Conservation (phyloP, 2,113 vertebrate genomes). For the Aythya baeri region DNA sequence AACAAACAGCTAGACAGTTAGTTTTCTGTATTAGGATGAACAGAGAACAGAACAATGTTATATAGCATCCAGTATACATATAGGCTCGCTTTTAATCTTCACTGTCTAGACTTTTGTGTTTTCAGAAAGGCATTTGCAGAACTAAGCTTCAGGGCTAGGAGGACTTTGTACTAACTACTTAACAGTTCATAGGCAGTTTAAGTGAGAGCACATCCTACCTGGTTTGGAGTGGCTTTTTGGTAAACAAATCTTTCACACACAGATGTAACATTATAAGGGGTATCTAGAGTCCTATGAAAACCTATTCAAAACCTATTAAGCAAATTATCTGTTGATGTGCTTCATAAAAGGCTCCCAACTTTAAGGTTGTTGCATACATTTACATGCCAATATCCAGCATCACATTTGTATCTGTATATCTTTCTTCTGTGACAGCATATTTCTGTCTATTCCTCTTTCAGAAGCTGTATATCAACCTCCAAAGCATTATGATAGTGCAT, state of each 20-base stretch:
- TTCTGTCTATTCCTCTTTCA: neutral
- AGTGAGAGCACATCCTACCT: neutral
- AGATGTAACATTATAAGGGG: neutral
- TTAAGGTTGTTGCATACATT: neutral
- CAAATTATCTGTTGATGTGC: neutral
- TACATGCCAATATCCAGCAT: neutral
- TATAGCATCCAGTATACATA: accelerated
- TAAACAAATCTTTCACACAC: neutral
- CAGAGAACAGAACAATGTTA: neutral
- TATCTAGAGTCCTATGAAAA: neutral
- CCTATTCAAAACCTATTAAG: neutral
- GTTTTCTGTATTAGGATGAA: neutral
- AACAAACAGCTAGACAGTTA: neutral
- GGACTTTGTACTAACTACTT: neutral
- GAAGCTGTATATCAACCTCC: neutral
- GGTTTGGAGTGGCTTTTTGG: neutral
- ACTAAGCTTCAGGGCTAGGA: neutral
- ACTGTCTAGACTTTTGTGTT: neutral
- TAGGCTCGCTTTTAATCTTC: neutral
- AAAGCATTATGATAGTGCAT: neutral
- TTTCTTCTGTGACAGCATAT: neutral
- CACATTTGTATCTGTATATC: neutral
- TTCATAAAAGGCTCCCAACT: neutral
- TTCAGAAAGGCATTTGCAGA: neutral
- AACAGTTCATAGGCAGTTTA: neutral